Percentiles rank a stretch among this genome's conserved stretches.
Evolutionary conservation across 2,888 invertebrate species (phyloP).

Genomic region (Saturnia pavonia): DNA sequence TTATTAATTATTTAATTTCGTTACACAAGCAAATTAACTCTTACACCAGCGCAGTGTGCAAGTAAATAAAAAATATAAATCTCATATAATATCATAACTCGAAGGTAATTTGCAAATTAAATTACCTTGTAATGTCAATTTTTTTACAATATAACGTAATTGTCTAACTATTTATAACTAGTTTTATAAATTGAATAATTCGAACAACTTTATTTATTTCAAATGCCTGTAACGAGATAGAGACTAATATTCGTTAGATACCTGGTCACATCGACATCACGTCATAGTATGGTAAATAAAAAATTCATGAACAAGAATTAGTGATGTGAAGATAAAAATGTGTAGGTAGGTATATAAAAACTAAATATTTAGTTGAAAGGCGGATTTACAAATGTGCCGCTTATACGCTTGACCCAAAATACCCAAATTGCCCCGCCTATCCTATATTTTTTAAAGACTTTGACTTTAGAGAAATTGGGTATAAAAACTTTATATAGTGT

Average conservation of each 20-base stretch:
- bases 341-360: not conserved
- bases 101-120: not conserved
- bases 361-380: too few species aligned
- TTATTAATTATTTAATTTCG: not conserved
- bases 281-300: not conserved
- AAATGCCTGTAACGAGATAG: not conserved
- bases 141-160: not conserved
- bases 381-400: too few species aligned
- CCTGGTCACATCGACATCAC: not conserved
- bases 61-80: not conserved
- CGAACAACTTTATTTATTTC: not conserved
- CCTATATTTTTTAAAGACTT: too few species aligned
- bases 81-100: not conserved
- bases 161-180: not conserved
- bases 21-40: not conserved
- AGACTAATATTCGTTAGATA: not conserved
- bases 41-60: not conserved
- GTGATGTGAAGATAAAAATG: not conserved
- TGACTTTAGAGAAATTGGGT: too few species aligned
- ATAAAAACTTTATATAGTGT: too few species aligned
- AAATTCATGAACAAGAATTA: not conserved
- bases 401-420: too few species aligned
- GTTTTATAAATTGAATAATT: not conserved
- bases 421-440: too few species aligned
- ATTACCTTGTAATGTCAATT: not conserved